Evolutionary conservation across 2,888 invertebrate species (phyloP).

Genomic region (Serripes groenlandicus): DNA sequence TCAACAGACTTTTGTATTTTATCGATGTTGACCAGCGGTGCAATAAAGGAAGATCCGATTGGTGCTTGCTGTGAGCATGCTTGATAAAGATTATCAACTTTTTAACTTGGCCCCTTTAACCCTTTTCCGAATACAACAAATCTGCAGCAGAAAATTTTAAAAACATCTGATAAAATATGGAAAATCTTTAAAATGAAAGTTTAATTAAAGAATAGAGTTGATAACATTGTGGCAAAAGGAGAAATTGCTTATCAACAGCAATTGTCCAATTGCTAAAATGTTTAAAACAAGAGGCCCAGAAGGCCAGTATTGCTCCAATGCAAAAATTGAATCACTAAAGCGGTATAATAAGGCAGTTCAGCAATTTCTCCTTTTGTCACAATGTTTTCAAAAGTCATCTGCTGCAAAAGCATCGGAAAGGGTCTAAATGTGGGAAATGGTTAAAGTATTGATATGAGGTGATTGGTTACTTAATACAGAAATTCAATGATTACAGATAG

Average conservation of each 20-base stretch:
- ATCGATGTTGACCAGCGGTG: constrained; percentile 11
- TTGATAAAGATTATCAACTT: constrained; percentile 1
- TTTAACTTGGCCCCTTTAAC: not conserved
- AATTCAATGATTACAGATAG: too few relatives aligned
- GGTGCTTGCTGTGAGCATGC: not conserved
- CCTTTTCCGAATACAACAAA: too few relatives aligned
- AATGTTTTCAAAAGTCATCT: not conserved
- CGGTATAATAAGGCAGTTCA: too few relatives aligned
- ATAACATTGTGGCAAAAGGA: not conserved
- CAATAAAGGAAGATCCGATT: constrained; percentile 7
- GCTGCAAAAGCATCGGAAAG: not conserved
- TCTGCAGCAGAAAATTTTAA: too few relatives aligned
- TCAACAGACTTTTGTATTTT: constrained; percentile 20
- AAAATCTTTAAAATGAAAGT: too few relatives aligned
- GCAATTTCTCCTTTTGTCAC: not conserved
- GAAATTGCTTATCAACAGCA: not conserved
- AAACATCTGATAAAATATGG: too few relatives aligned
- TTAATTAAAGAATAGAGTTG: too few relatives aligned
- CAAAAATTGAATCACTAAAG: too few relatives aligned
- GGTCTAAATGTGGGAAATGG: not conserved
- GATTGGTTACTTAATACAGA: not conserved
- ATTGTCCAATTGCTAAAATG: not conserved
- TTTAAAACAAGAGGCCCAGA: too few relatives aligned
- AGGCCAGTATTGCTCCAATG: too few relatives aligned
- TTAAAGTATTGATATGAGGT: not conserved